Base-by-base conservation (phyloP, 2,797 vertebrate genomes). In the Salarias fasciatus region DNA sequence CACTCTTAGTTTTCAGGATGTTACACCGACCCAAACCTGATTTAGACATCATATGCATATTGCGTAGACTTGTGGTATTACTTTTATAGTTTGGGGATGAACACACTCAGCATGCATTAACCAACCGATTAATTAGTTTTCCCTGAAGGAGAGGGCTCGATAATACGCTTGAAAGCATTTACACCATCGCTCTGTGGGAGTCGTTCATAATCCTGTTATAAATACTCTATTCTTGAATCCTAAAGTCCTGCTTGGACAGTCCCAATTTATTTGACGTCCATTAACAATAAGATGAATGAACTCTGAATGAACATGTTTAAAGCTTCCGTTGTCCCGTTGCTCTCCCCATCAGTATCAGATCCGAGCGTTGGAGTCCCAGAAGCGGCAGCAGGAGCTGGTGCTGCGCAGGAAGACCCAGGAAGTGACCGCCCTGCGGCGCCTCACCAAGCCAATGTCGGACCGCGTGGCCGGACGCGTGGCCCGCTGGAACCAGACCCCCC, bases 401-500 rank as follows among this genome's bases (percentile, higher is more conserved):
- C 85, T 99, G 59, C 92, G 95, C 77, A 93, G 97, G 77, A 99
- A 97, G 80, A 98, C 96, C 0, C 96, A 99, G 89, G 98, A 99
- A 87, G 98, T 99, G 52, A 95, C 95, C 0, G 95, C 96, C 0
- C 91, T 99, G 76, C 92, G 97, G 11, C 94, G 97, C n/a, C 74
- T 97, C 30, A 90, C 98, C 63, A 98, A 98, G 69, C 97, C 97
- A 72, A 94, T 96, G 95, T 97, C 96, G 0, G 96, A 98, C 35
- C 94, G 96, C 0, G 96, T 91, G 3, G 94, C 94, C 0, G 97
- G 97, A 4, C 93, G 96, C 0, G 66, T 63, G 0, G 72, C 76
- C 13, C 93, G 91, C 36, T 95, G 96, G 66, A 86, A 91, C 0
- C 79, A 93, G 35, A 36, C 28, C 0, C 36, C 86, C 3, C 13